phyloP scores from a whole-genome alignment of 2,113 vertebrate species.

The Camelus bactrianus region DNA sequence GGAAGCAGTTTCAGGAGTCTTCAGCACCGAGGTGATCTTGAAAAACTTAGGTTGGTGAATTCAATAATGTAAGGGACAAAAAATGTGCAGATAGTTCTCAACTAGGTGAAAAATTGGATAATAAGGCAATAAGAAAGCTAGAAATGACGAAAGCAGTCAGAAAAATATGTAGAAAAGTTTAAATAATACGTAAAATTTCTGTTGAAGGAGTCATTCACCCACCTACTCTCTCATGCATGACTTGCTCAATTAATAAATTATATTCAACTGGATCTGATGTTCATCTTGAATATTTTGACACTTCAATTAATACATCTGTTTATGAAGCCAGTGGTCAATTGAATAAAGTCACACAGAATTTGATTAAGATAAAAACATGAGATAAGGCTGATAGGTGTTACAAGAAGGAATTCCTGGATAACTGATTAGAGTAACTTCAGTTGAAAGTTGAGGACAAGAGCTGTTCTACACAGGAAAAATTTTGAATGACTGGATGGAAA shows the following conservation, averaged over 20 bases:
- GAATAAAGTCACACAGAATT: slow-evolving; percentile 51
- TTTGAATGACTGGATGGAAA: background rate
- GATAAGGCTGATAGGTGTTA: slow-evolving; percentile 24
- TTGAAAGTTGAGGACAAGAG: background rate
- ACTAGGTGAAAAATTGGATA: background rate
- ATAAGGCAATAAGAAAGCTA: background rate
- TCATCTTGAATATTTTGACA: slow-evolving; percentile 55
- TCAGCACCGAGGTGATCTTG: background rate
- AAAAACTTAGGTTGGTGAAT: background rate
- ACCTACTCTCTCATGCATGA: background rate
- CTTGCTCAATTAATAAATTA: slow-evolving; percentile 54
- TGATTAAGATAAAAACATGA: slow-evolving; percentile 57
- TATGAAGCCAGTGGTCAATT: slow-evolving; percentile 34
- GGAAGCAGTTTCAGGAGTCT: background rate
- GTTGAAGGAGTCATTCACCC: background rate
- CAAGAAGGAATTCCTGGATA: background rate
- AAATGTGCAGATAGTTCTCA: background rate
- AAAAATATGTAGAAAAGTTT: background rate
- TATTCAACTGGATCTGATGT: background rate
- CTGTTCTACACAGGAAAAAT: background rate
- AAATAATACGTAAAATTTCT: background rate
- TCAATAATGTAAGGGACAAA: background rate
- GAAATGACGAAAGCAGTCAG: background rate
- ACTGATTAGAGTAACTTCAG: background rate
- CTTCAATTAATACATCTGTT: slow-evolving; percentile 46